Base-by-base conservation (phyloP, 2,113 vertebrate genomes). In the Bolborhynchus lineola region DNA sequence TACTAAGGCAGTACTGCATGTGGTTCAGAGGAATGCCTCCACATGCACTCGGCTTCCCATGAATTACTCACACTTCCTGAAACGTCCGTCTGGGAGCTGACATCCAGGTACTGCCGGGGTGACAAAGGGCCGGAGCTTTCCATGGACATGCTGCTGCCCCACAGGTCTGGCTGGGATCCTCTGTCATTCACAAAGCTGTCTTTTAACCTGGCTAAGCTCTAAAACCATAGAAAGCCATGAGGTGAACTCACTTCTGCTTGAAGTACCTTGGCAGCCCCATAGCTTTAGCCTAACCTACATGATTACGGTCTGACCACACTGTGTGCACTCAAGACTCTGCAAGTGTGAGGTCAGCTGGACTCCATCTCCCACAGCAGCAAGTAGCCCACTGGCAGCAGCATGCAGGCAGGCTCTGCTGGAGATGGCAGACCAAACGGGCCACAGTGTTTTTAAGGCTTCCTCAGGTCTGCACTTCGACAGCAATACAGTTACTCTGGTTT, bases 201-300 rank as follows among this genome's bases (percentile, higher is more conserved):
- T 96, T 99, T 99, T 85, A 99, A 92, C 95, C 98, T 98, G 28
- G 99, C 99, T 50, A 99, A 98, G 97, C 98, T 99, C 99, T 99
- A 96, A 76, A 39, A 70, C n/a, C 33, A 92, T 26, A 77, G 39
- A n/a, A 86, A 91, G 33, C 12, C 47, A 88, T 12, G 19, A 87
- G n/a, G 18, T 90, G 29, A 96, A 44, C n/a, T 86, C 52, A 59
- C 14, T 88, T 50, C 63, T 80, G 31, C 52, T 62, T 55, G 5
- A 55, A 89, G 47, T 16, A 42, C 8, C 55, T 87, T 26, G 31
- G 52, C 64, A 92, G 25, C 29, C 35, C 16, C 33, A 4, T 2
- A 64, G 25, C 39, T 82, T 67, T 4, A 82, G 47, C 35, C 67
- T 64, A 41, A 74, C 33, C n/a, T 15, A 62, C 25, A 5, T 0